phyloP scores from a whole-genome alignment of 2,797 vertebrate species.

The Glossophaga mutica region DNA sequence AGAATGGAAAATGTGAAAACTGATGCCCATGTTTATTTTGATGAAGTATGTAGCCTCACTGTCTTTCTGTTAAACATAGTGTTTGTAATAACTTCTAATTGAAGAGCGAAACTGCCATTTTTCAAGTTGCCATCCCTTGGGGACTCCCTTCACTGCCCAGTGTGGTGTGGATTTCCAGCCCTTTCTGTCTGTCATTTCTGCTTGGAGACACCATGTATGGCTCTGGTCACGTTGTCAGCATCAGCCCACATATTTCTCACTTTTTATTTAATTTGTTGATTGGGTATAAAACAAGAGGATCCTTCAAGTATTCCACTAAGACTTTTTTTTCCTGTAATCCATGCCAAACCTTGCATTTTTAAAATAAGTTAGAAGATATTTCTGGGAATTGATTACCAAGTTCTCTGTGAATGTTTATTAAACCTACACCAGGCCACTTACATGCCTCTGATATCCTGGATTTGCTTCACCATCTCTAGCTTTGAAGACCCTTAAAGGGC shows the following conservation, averaged over 20 bases:
- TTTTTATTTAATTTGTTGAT: constrained; percentile 33
- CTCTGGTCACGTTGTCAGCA: not conserved
- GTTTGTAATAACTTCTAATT: not conserved
- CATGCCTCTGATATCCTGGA: not conserved
- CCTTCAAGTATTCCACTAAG: not conserved
- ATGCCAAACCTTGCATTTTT: not conserved
- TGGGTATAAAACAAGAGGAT: not conserved
- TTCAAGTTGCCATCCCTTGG: not conserved
- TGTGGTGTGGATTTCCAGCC: not conserved
- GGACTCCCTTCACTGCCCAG: not conserved
- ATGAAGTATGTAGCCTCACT: not conserved
- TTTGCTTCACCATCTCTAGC: not conserved
- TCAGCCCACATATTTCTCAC: constrained; percentile 10
- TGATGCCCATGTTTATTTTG: not conserved
- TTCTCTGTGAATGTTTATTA: not conserved
- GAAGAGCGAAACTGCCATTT: not conserved
- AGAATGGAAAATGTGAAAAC: not conserved
- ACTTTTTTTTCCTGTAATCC: constrained; percentile 10
- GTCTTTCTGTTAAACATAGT: not conserved
- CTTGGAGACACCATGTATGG: not conserved
- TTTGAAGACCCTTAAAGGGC: not conserved
- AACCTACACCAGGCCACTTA: not conserved
- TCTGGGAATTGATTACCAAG: not conserved
- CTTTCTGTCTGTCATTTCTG: not conserved
- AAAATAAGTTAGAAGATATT: not conserved